Percentiles rank a stretch among this genome's conserved stretches.
Evolutionary conservation across 2,888 invertebrate genomes (phyloP).

Genomic region (Pseudococcus longispinus): DNA sequence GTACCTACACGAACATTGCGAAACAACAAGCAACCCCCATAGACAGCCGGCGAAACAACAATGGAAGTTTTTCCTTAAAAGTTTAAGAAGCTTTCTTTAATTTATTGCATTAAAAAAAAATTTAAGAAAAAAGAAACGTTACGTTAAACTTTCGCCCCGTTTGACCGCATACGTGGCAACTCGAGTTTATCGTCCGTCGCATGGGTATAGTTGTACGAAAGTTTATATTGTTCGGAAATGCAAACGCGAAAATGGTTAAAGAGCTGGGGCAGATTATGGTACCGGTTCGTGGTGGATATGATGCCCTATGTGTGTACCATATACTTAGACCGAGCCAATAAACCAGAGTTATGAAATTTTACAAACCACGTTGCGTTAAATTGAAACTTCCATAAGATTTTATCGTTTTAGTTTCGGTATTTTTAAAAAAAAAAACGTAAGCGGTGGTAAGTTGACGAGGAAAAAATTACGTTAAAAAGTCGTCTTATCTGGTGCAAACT

Average conservation of each 20-base stretch:
- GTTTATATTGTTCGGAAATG: conserved; percentile 30
- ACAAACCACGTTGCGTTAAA: neutral
- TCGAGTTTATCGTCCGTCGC: conserved; percentile 21
- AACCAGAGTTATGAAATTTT: conserved; percentile 19
- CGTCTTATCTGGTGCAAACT: neutral
- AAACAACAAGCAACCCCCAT: neutral
- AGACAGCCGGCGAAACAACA: neutral
- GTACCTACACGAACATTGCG: neutral
- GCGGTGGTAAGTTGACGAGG: neutral
- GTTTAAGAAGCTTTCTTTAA: conserved; percentile 17
- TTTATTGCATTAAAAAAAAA: conserved; percentile 21
- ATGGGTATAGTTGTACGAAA: conserved; percentile 13
- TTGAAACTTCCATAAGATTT: neutral
- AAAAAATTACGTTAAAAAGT: neutral
- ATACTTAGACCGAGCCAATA: neutral
- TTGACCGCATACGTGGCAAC: conserved; percentile 19
- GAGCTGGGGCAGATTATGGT: neutral
- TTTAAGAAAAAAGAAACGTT: neutral
- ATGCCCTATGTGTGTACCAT: neutral
- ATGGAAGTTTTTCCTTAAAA: conserved; percentile 11
- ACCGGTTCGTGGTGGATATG: neutral
- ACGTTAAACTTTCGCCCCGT: conserved; percentile 24
- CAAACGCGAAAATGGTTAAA: neutral
- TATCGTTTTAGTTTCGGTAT: neutral
- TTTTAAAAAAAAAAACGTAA: neutral